Conservation (phyloP, 2,113 vertebrate species). For the Picathartes gymnocephalus region DNA sequence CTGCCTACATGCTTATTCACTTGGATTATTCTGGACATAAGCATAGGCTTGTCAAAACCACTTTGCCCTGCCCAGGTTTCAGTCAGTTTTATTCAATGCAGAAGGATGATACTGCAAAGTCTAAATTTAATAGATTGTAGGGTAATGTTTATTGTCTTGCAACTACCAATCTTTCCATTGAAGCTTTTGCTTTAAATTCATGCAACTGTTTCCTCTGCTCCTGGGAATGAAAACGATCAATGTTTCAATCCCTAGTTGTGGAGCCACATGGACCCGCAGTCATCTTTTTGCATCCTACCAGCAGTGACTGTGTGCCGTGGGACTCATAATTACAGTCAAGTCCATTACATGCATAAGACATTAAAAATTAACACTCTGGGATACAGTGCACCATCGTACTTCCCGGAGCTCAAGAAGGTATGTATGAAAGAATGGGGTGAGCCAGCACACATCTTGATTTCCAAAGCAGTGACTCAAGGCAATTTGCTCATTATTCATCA, state of each 20-base stretch:
- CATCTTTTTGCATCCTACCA: not conserved
- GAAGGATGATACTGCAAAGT: constrained; percentile 48
- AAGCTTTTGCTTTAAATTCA: not conserved
- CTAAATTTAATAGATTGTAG: constrained; percentile 6
- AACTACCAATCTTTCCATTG: not conserved
- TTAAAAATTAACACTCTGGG: constrained; percentile 43
- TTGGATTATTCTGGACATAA: not conserved
- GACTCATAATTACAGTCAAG: not conserved
- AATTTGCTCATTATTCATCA: not conserved
- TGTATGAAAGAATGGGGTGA: not conserved
- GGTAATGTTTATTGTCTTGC: not conserved
- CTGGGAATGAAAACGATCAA: constrained; percentile 1
- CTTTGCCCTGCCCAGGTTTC: constrained; percentile 21
- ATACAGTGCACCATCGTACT: not conserved
- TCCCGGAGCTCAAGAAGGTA: not conserved
- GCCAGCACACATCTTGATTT: constrained; percentile 2
- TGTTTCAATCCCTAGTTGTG: not conserved
- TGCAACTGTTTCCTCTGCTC: not conserved
- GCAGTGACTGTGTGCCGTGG: not conserved
- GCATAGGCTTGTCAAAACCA: constrained; percentile 31
- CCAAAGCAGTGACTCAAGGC: not conserved
- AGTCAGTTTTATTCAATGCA: constrained; percentile 2
- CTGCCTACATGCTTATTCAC: constrained; percentile 10
- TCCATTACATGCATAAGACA: constrained; percentile 5
- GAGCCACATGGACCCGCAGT: not conserved